Base-by-base conservation (phyloP, 1,140 invertebrate species). In the Drosophila kanapiae region DNA sequence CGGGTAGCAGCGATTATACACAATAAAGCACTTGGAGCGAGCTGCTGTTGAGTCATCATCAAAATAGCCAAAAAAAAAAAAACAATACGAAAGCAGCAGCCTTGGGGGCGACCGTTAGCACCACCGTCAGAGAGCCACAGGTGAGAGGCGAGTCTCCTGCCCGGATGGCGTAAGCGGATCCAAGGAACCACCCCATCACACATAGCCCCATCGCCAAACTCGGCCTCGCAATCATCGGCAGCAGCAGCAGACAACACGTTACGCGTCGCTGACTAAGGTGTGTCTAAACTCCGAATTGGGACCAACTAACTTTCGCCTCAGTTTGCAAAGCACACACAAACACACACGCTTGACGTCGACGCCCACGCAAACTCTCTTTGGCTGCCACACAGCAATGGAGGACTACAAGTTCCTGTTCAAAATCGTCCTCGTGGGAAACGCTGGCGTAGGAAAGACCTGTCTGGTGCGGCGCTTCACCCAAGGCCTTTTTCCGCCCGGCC, bases 341-440 rank as follows among this genome's bases (percentile, higher is more conserved):
- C 51, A 18, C 51, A 72, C 18, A 23, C 35, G 13, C 37, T 14
- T n/a, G 23, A 23, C 23, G 18, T 23, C 37, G 23, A 27, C 23
- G 29, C 62, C 18, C 62, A 71, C n/a, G n/a, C 43, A 43, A 23
- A 23, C 38, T 4, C 29, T 43, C 10, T 60, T 33, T 16, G 38
- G 29, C 16, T 27, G 53, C 23, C 16, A 9, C 16, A 9, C 13
- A 40, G 49, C 37, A 60, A 99, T 99, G 98, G 98, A 99, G 94
- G 98, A 99, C 94, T 99, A 99, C 93, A 99, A 99, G 94, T 99
- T 98, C 95, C 94, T 99, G 74, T 99, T 99, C 93, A 99, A 99
- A 96, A 98, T 99, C 80, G 98, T 99, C 56, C 94, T 98, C 45
- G 97, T 99, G 71, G 98, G 98, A 40, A 98, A 99, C 94, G 97